Conservation (phyloP, 2,113 vertebrate genomes). For the Macquaria australasica region DNA sequence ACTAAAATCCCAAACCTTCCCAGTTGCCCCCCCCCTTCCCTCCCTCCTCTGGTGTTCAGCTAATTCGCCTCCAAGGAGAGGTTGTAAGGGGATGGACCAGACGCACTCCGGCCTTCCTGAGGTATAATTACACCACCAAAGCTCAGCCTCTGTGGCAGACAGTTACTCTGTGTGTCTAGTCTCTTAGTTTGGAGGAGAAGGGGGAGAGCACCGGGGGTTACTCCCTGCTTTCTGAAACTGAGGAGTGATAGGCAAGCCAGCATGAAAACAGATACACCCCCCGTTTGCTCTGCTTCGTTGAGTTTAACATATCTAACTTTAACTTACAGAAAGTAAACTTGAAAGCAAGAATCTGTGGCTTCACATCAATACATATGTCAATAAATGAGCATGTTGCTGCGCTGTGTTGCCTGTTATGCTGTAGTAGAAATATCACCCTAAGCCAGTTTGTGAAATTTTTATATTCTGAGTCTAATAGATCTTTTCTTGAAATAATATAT, state of each 20-base stretch:
- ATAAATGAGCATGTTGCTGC: slow-evolving; percentile 2
- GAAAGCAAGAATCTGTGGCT: background rate
- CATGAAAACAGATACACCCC: background rate
- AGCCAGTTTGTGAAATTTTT: background rate
- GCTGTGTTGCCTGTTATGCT: background rate
- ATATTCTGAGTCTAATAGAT: background rate
- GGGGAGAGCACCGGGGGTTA: background rate
- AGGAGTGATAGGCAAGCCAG: background rate
- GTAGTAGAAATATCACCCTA: background rate
- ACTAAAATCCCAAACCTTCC: slow-evolving; percentile 34
- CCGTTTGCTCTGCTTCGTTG: background rate
- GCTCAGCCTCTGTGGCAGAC: slow-evolving; percentile 54
- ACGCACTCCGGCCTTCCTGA: slow-evolving; percentile 50
- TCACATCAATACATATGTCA: slow-evolving; percentile 3
- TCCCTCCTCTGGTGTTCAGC: slow-evolving; percentile 9
- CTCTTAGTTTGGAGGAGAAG: background rate
- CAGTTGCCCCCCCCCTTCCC: background rate
- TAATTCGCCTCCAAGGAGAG: slow-evolving; percentile 48
- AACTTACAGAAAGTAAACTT: background rate
- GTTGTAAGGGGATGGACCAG: slow-evolving; percentile 45
- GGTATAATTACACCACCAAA: slow-evolving; percentile 60
- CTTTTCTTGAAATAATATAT: background rate
- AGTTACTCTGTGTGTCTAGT: slow-evolving; percentile 14
- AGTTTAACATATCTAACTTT: background rate
- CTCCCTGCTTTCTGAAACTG: slow-evolving; percentile 5